phyloP scores from a whole-genome alignment of 1,140 invertebrate genomes.

The Coenobita brevimanus region DNA sequence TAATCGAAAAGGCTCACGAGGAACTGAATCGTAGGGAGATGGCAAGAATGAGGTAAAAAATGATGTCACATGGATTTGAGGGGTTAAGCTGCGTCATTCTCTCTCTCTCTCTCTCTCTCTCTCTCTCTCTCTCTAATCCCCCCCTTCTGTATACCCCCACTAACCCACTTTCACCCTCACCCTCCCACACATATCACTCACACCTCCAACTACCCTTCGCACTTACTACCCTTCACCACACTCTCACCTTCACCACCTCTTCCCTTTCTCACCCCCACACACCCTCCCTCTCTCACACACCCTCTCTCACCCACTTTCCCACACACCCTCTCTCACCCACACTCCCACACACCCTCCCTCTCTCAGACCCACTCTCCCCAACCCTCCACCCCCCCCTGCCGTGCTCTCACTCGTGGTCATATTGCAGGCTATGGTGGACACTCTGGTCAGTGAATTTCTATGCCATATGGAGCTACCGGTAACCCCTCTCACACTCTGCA shows the following conservation, averaged over 20 bases:
- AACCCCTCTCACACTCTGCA: constrained; percentile 23
- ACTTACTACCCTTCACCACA: neutral
- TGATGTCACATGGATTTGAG: too few relatives aligned
- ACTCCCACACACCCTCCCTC: too few relatives aligned
- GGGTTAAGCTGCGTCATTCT: too few relatives aligned
- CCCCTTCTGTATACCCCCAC: too few relatives aligned
- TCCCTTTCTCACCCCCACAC: neutral
- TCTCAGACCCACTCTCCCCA: neutral
- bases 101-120: too few relatives aligned
- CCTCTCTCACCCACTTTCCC: neutral
- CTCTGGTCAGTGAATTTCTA: constrained; percentile 34
- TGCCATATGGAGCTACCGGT: constrained; percentile 33
- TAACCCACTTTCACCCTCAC: neutral
- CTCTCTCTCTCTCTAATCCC: neutral
- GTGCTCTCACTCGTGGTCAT: neutral
- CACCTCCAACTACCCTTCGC: neutral
- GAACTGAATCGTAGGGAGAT: too few relatives aligned
- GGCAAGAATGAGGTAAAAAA: too few relatives aligned
- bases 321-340: too few relatives aligned
- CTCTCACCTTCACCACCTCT: neutral
- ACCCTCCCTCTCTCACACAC: neutral
- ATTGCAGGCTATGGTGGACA: constrained; percentile 52
- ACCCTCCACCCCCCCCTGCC: neutral
- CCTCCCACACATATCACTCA: neutral
- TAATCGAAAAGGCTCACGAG: too few relatives aligned